Base-by-base conservation (phyloP, 2,113 vertebrate species). In the Trogon surrucura region DNA sequence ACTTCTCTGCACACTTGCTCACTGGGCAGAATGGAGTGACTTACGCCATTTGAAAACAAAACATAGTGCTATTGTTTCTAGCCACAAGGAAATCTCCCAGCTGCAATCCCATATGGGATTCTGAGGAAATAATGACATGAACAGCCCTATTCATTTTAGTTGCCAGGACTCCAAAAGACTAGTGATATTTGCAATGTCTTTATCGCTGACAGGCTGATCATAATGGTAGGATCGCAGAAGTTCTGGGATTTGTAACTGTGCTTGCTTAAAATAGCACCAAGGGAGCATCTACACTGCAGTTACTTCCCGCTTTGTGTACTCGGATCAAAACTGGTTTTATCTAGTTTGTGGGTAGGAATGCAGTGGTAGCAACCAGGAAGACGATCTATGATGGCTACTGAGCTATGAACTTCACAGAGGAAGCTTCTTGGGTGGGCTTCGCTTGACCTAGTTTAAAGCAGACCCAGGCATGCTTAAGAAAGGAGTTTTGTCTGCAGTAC, bases 371-470 rank as follows among this genome's bases (percentile, higher is more conserved):
- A 91, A 90, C 41, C n/a, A 32, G 1, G 50, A 93, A 79, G 75
- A 85, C 62, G 72, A 25, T 70, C 11, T 53, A 13, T 30, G 93
- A 54, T 80, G 71, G 75, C 79, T 88, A 93, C 94, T 78, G 75
- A 95, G 70, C 79, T 88, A 50, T 88, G 88, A 89, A 88, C 85
- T 95, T 83, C 60, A 70, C 79, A 93, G 54, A 66, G 75, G 75
- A 96, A 93, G 82, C 88, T 92, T 19, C 91, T 83, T 95, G 90
- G 94, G 95, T 96, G 96, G 92, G 88, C 95, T 91, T 80, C 82
- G 47, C 71, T 94, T 96, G 90, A 82, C 90, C 85, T 66, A 80
- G 54, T 80, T 94, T 91, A 83, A 90, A 95, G 88, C 38, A 83
- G 94, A 72, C 50, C 11, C 62, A 88, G 62, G 58, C 74, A 77